Base-by-base conservation (phyloP, 2,888 invertebrate genomes). In the Aleiodes testaceus region DNA sequence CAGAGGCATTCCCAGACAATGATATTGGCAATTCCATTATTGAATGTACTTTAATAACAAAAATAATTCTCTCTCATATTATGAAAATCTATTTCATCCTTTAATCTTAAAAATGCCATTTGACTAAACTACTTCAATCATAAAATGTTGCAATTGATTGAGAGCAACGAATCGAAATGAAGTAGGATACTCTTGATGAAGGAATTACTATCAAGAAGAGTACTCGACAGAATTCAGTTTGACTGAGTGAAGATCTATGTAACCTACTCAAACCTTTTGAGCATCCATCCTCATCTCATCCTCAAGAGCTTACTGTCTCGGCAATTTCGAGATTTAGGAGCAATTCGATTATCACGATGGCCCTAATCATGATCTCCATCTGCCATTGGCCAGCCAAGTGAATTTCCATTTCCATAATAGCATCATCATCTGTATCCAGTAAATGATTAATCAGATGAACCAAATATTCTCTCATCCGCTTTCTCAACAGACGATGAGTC, bases 361-460 rank as follows among this genome's bases (percentile, higher is more conserved):
- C 81, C 81, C 81, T 85, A 84, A 84, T 84, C 84, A 83, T 84
- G 80, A 84, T 85, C 82, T 79, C 74, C 73, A 75, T 81, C 77
- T 79, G 81, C 81, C 79, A 82, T 82, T 80, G 81, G 78, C 66
- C 75, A 70, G 69, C 67, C 72, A 68, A 69, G 66, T 74, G 73
- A 70, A 77, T 66, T 71, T 69, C 73, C 61, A 64, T 68, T 52
- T 50, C 72, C 22, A 53, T 12, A 22, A 53, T 22, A 12, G 3
- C 4, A 53, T 53, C 14, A 36, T 36, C 36, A 36, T 6, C 36
- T 36, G 9, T 36, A 36, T 3, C 7, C 9, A 36, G 36, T 6
- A 6, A 9, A 36, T 36, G 11, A 36, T 36, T 36, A 36, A 36
- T 36, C 9, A 36, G 7, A 36, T 36, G 6, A 1, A 9, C 2